Evolutionary conservation across 2,113 vertebrate species (phyloP).

Genomic region (Holacanthus passer): DNA sequence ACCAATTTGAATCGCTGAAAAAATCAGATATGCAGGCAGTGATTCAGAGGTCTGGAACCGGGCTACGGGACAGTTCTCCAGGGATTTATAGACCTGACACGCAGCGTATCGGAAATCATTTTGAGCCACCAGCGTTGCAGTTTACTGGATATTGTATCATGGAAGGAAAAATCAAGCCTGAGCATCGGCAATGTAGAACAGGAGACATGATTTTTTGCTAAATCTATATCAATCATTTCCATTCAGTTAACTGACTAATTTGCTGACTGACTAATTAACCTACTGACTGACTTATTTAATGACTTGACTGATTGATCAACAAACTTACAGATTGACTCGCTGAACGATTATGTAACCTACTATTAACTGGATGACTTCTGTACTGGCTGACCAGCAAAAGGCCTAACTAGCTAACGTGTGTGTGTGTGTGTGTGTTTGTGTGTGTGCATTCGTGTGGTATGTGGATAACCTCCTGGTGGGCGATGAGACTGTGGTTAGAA

Average conservation of each 20-base stretch:
- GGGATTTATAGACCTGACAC: conserved; percentile 34
- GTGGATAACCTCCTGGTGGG: conserved; percentile 68
- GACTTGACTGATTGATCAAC: conserved; percentile 58
- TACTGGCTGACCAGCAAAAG: conserved; percentile 21
- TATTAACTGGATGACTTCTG: conserved; percentile 38
- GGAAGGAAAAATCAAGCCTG: conserved; percentile 2
- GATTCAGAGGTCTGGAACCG: conserved; percentile 24
- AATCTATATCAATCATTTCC: conserved; percentile 35
- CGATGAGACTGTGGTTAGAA: conserved; percentile 66
- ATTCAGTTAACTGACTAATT: conserved; percentile 45
- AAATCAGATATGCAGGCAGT: conserved; percentile 21
- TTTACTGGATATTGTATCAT: conserved; percentile 27
- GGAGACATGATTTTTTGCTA: conserved; percentile 29
- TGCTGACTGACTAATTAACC: conserved; percentile 48
- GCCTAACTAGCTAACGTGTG: neutral
- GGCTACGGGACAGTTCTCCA: neutral
- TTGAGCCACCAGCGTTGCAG: conserved; percentile 12
- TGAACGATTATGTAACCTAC: conserved; percentile 48
- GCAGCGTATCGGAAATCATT: conserved; percentile 30
- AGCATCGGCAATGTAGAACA: conserved; percentile 2
- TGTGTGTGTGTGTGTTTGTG: conserved; percentile 26
- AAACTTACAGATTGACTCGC: conserved; percentile 38
- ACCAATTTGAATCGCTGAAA: conserved; percentile 4
- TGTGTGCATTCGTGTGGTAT: conserved; percentile 42
- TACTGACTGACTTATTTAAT: conserved; percentile 34